Evolutionary conservation across 2,888 invertebrate genomes (phyloP).

Genomic region (Hydraecia micacea): DNA sequence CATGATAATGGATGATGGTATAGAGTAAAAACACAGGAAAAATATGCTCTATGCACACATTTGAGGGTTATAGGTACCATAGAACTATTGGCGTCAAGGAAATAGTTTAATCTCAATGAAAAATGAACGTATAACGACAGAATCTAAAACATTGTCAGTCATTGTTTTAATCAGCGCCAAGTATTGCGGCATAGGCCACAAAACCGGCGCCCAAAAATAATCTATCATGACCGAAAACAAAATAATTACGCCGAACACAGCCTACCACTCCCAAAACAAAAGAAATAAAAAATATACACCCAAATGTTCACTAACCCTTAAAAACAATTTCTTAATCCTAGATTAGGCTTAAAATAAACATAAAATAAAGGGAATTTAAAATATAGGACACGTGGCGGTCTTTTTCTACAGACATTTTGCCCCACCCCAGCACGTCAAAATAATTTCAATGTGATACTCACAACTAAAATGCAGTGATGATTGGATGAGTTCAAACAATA

Average conservation of each 20-base stretch:
- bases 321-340: constrained; percentile 35
- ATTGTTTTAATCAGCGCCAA: constrained; percentile 16
- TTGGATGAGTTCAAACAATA: constrained; percentile 78
- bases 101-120: constrained; percentile 5
- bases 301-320: constrained; percentile 14
- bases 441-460: constrained; percentile 80
- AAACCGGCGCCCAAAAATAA: constrained; percentile 76
- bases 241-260: constrained; percentile 63
- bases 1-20: background rate
- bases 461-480: constrained; percentile 77
- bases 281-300: constrained; percentile 33
- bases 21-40: background rate
- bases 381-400: constrained; percentile 89
- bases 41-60: background rate
- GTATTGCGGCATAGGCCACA: constrained; percentile 20
- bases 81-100: constrained; percentile 1
- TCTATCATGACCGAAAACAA: constrained; percentile 79
- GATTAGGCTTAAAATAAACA: constrained; percentile 61
- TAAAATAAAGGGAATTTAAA: constrained; percentile 76
- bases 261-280: constrained; percentile 29
- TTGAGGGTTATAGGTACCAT: constrained; percentile 43
- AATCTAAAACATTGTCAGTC: background rate
- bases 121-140: background rate
- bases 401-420: constrained; percentile 85
- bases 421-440: constrained; percentile 88